A percentile compares a stretch with the other conserved stretches of the same genome.
Evolutionary conservation across 2,888 invertebrate species (phyloP).

Genomic region (Rhabditoides inermis): DNA sequence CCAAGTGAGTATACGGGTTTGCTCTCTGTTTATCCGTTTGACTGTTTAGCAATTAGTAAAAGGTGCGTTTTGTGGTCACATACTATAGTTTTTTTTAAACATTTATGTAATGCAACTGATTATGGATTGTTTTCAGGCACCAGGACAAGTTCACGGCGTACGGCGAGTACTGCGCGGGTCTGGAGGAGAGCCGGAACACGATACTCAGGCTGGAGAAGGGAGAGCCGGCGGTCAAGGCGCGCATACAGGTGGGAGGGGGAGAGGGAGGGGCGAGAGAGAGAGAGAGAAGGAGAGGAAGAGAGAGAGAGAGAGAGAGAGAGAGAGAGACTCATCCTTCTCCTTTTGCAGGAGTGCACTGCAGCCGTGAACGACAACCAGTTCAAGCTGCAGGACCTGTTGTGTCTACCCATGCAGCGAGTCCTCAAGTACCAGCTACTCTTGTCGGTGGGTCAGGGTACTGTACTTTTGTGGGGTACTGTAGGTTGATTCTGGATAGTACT

Average conservation of each 20-base stretch:
- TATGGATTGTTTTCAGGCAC: conserved; percentile 59
- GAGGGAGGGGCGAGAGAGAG: too few species aligned
- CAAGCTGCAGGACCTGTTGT: conserved; percentile 83
- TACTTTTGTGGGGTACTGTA: too few species aligned
- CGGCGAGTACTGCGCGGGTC: conserved; percentile 88
- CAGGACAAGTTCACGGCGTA: conserved; percentile 83
- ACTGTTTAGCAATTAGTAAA: too few species aligned
- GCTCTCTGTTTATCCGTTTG: neutral
- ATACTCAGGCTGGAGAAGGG: conserved; percentile 64
- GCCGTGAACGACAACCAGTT: conserved; percentile 76
- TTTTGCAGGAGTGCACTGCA: conserved; percentile 75
- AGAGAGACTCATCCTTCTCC: conserved; percentile 3
- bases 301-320: too few species aligned
- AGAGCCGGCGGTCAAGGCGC: conserved; percentile 11
- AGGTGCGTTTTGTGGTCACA: neutral
- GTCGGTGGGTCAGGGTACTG: too few species aligned
- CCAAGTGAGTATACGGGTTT: conserved; percentile 60
- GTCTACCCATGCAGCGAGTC: conserved; percentile 95
- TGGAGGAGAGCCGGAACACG: conserved; percentile 76
- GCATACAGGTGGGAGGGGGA: conserved; percentile 13
- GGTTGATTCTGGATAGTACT: too few species aligned
- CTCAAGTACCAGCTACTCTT: conserved; percentile 90
- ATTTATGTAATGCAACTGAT: neutral
- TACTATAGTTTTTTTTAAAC: neutral
- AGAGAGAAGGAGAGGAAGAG: too few species aligned